Evolutionary conservation across 2,888 invertebrate species (phyloP).

Genomic region (Anorthoa munda): DNA sequence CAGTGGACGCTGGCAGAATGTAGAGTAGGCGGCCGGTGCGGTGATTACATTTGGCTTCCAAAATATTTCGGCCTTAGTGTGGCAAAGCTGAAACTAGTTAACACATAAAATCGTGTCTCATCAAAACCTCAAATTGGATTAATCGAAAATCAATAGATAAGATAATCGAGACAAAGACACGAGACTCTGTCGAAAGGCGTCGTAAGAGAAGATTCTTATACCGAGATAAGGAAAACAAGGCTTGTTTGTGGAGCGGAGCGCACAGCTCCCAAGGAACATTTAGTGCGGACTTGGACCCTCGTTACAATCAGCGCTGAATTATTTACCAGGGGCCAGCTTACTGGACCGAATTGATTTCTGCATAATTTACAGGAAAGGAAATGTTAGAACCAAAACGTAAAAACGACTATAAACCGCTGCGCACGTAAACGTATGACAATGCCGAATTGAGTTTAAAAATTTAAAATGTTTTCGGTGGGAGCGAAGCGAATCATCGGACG

Average conservation of each 20-base stretch:
- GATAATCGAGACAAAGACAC: slow-evolving; percentile 70
- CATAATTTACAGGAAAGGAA: slow-evolving; percentile 86
- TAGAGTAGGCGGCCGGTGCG: slow-evolving; percentile 74
- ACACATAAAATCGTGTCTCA: slow-evolving; percentile 55
- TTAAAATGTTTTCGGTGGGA: slow-evolving; percentile 63
- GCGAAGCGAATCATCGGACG: slow-evolving; percentile 74
- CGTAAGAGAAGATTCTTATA: slow-evolving; percentile 74
- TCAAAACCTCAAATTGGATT: slow-evolving; percentile 69
- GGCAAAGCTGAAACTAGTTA: slow-evolving; percentile 66
- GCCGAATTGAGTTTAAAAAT: slow-evolving; percentile 65
- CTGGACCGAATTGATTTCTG: slow-evolving; percentile 87
- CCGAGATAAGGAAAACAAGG: slow-evolving; percentile 81
- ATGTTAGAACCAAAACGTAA: slow-evolving; percentile 78
- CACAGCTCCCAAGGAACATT: slow-evolving; percentile 83
- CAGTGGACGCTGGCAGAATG: slow-evolving; percentile 82
- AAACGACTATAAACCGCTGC: slow-evolving; percentile 77
- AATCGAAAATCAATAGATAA: slow-evolving; percentile 72
- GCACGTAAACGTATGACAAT: slow-evolving; percentile 67
- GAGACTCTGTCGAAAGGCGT: slow-evolving; percentile 67
- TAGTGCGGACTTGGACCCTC: slow-evolving; percentile 85
- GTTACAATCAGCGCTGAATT: slow-evolving; percentile 89
- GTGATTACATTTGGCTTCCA: slow-evolving; percentile 79
- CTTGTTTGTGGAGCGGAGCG: slow-evolving; percentile 80
- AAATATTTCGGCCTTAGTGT: slow-evolving; percentile 56
- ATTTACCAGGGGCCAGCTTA: slow-evolving; percentile 86